phyloP scores from a whole-genome alignment of 2,888 invertebrate species.

The Mimas tiliae region DNA sequence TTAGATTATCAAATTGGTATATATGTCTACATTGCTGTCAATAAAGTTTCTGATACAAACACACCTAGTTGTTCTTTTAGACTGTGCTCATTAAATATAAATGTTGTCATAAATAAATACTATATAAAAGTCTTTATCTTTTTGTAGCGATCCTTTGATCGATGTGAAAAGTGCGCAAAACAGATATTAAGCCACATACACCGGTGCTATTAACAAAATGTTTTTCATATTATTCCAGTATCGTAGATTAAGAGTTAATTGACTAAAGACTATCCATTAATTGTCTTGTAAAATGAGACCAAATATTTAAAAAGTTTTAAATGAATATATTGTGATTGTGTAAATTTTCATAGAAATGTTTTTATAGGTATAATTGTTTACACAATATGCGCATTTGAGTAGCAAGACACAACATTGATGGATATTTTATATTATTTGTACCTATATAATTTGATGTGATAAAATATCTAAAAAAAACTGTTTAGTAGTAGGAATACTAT shows the following conservation, averaged over 20 bases:
- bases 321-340: neutral
- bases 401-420: neutral
- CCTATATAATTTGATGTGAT: slow-evolving; percentile 5
- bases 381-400: neutral
- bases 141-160: neutral
- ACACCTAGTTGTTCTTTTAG: slow-evolving; percentile 13
- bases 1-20: slow-evolving; percentile 11
- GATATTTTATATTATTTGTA: slow-evolving; percentile 12
- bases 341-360: neutral
- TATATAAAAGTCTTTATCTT: neutral
- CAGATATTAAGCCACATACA: neutral
- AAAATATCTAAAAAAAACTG: neutral
- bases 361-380: slow-evolving; percentile 8
- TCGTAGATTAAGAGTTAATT: slow-evolving; percentile 12
- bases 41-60: slow-evolving; percentile 3
- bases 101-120: neutral
- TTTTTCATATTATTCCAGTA: slow-evolving; percentile 2
- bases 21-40: slow-evolving; percentile 10
- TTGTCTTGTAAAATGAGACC: slow-evolving; percentile 15
- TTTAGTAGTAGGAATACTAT: neutral
- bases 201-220: slow-evolving; percentile 5
- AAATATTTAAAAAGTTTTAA: slow-evolving; percentile 1
- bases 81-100: slow-evolving; percentile 4
- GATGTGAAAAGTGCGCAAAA: neutral
- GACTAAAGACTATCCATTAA: neutral